phyloP scores from a whole-genome alignment of 2,113 vertebrate genomes.

The Sinocyclocheilus grahami region DNA sequence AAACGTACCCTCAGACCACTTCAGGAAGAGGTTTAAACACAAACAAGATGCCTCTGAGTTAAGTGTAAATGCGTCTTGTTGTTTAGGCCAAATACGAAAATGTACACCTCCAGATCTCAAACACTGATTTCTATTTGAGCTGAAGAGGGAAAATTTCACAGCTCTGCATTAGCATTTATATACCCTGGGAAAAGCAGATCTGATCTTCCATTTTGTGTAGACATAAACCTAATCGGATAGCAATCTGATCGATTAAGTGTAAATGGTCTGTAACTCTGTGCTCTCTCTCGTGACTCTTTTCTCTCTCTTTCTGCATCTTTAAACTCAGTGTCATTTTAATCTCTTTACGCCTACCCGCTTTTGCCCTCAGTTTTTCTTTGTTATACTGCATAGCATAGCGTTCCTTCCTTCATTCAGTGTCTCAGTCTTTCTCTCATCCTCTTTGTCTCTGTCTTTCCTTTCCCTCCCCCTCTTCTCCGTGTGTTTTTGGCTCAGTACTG shows the following conservation, averaged over 20 bases:
- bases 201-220: not conserved
- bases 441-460: slow-evolving; percentile 21
- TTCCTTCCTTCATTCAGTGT: slow-evolving; percentile 21
- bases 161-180: not conserved
- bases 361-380: not conserved
- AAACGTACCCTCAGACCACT: not conserved
- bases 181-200: not conserved
- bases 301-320: not conserved
- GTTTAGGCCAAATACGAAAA: not conserved
- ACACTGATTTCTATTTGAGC: not conserved
- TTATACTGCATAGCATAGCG: not conserved
- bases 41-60: not conserved
- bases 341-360: not conserved
- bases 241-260: not conserved
- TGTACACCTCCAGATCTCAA: not conserved
- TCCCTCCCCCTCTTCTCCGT: not conserved
- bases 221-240: not conserved
- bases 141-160: not conserved
- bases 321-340: not conserved
- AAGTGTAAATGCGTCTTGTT: not conserved
- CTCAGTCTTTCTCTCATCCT: not conserved
- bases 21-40: not conserved
- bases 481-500: slow-evolving; percentile 51
- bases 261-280: not conserved
- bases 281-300: not conserved